phyloP scores from a whole-genome alignment of 1,140 invertebrate species.

The Megalopta genalis region DNA sequence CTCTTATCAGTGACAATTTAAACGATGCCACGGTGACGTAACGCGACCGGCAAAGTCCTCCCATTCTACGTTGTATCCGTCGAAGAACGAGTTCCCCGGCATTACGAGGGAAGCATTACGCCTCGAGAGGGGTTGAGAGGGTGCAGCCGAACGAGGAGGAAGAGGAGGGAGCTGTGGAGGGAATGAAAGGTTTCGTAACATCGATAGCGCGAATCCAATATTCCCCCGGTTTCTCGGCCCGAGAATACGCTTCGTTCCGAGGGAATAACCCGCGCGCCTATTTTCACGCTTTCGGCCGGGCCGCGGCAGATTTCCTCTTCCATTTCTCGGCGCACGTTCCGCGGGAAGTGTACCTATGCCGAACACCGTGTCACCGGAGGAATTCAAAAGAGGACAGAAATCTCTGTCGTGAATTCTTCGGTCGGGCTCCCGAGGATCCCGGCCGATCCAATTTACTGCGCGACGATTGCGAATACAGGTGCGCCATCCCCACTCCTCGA shows the following conservation, averaged over 20 bases:
- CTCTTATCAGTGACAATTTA: too few relatives aligned
- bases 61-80: too few relatives aligned
- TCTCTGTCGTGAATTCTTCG: background rate
- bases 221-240: background rate
- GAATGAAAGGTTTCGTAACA: conserved; percentile 3
- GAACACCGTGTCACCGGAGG: background rate
- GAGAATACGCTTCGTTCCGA: background rate
- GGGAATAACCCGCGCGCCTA: conserved; percentile 14
- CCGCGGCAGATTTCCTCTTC: conserved; percentile 20
- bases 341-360: too few relatives aligned
- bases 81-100: background rate
- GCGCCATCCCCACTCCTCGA: too few relatives aligned
- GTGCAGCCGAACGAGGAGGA: background rate
- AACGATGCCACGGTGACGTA: too few relatives aligned
- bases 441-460: background rate
- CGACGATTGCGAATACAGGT: background rate
- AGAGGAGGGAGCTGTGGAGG: background rate
- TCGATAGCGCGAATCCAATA: conserved; percentile 26
- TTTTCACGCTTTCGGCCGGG: conserved; percentile 10
- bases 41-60: too few relatives aligned
- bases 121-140: background rate
- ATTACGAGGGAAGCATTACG: background rate
- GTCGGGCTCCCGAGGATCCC: background rate
- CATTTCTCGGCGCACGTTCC: too few relatives aligned
- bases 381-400: background rate